These are phyloP conservation scores for sheep (Ovis aries) DNA, from an alignment of 2,113 vertebrate species.

Conservation along the genomic window ARS-UI_Ramb_v3.0 NC_056055.1:88928001-88928500, in stretches of 20 bases:
- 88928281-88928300: neutral
- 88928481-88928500: neutral
- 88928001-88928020: neutral
- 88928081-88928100: neutral
- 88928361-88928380: neutral
- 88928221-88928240: neutral
- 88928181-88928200: neutral
- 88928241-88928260: neutral
- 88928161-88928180: neutral
- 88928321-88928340: neutral
- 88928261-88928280: neutral
- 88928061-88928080: neutral
- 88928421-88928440: neutral
- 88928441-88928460: neutral
- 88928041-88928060: neutral
- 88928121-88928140: neutral
- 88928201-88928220: neutral
- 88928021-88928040: neutral
- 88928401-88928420: neutral
- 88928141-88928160: neutral
- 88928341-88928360: neutral
- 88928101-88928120: neutral
- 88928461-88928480: neutral
- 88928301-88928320: neutral
- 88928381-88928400: neutral